A percentile compares a stretch with the other conserved stretches of the same genome.
Conservation (phyloP, 1,140 invertebrate species). For the Andricus grossulariae region DNA sequence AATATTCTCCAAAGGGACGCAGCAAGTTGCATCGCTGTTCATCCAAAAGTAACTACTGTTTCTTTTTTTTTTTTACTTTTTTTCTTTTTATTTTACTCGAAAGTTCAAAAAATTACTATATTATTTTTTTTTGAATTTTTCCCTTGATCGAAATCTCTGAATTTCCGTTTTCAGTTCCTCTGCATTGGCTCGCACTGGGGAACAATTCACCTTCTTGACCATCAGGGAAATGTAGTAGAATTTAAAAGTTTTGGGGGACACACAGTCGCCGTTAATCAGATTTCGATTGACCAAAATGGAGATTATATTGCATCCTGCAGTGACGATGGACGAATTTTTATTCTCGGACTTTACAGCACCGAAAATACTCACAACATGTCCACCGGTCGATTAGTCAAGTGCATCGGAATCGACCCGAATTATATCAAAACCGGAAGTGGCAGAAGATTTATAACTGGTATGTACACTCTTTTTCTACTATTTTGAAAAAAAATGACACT, state of each 20-base stretch:
- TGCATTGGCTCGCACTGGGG: constrained; percentile 95
- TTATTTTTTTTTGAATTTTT: constrained; percentile 14
- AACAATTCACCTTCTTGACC: constrained; percentile 91
- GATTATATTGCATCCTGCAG: constrained; percentile 96
- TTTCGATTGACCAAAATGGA: constrained; percentile 94
- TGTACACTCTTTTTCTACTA: constrained; percentile 43
- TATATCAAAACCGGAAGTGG: constrained; percentile 87
- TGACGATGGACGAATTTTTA: constrained; percentile 92
- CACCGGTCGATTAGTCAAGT: constrained; percentile 89
- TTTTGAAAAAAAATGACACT: too few relatives aligned
- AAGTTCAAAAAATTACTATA: not conserved
- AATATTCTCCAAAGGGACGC: constrained; percentile 92
- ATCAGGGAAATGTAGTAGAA: constrained; percentile 88
- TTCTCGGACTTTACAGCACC: constrained; percentile 87
- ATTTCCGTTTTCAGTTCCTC: constrained; percentile 83
- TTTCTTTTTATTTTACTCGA: too few relatives aligned
- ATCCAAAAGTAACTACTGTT: constrained; percentile 85
- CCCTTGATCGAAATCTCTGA: constrained; percentile 25
- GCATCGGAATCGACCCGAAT: constrained; percentile 91
- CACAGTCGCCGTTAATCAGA: constrained; percentile 93
- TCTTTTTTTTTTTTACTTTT: not conserved
- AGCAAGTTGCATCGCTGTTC: constrained; percentile 93
- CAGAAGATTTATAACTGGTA: constrained; percentile 89
- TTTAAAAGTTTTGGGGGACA: constrained; percentile 87
- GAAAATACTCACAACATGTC: constrained; percentile 89